Percentiles rank a stretch among this genome's conserved stretches.
Conservation (phyloP, 2,888 invertebrate genomes). For the Lasius fuliginosus region DNA sequence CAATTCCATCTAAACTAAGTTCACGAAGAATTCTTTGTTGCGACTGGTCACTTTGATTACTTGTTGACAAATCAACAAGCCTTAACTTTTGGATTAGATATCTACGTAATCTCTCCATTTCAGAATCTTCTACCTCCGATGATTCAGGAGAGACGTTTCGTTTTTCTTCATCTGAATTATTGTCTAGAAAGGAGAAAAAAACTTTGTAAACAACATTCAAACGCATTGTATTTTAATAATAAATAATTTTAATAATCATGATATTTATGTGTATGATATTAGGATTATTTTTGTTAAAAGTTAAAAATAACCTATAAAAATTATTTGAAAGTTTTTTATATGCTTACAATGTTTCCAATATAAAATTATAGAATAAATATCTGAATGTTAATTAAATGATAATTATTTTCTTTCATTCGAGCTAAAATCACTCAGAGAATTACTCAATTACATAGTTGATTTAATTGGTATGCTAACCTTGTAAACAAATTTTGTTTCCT, state of each 20-base stretch:
- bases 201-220: neutral
- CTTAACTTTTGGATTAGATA: slow-evolving; percentile 90
- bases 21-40: slow-evolving; percentile 89
- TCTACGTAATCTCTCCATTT: slow-evolving; percentile 89
- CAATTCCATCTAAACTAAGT: slow-evolving; percentile 92
- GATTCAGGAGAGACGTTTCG: slow-evolving; percentile 65
- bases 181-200: slow-evolving; percentile 49
- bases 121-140: slow-evolving; percentile 85
- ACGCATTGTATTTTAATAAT: neutral
- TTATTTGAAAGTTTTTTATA: neutral
- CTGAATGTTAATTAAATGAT: neutral
- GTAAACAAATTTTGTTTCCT: neutral
- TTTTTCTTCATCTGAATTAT: slow-evolving; percentile 58
- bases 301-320: neutral
- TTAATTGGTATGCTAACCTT: neutral
- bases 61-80: slow-evolving; percentile 87
- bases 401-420: neutral
- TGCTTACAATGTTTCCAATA: neutral
- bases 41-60: slow-evolving; percentile 80
- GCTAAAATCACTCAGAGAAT: neutral
- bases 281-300: neutral
- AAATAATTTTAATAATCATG: neutral
- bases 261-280: neutral
- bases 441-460: neutral
- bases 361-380: neutral